Evolutionary conservation across 2,113 vertebrate species (phyloP), one percentile per base, ranked within the genome.

Genomic region (Zootoca vivipara): DNA sequence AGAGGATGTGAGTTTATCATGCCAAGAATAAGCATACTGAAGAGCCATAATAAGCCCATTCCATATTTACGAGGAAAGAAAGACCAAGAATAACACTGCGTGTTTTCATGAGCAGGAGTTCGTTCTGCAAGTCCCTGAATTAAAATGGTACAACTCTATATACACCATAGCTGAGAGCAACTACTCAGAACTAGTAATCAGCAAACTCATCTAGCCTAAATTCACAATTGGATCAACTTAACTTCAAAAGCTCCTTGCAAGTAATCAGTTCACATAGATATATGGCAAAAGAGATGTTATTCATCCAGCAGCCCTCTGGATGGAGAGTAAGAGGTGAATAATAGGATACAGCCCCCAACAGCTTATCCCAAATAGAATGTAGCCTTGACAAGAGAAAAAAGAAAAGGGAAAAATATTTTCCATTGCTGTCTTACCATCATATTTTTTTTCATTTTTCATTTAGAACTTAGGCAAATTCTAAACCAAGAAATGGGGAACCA

Each of bases 91-190:
- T 26, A 56, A 28, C 22, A 8, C 28, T 69, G 8, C 12, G 33
- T 86, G 33, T 86, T 56, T 56, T 13, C 15, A 7, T 15, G 42
- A 15, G 18, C 24, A 87, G 85, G 5, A 91, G 56, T 64, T 88
- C 72, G 67, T 82, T 18, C 24, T 13, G 40, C 18, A 46, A 30
- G 87, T 2, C 42, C 78, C 0, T 56, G 64, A 56, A 72, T 38
- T 86, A 92, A 92, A 87, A 52, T 56, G 58, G 18, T 67, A 92
- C 89, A 58, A 56, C 73, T 56, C 16, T 93, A 22, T 87, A 67
- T 9, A 33, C 70, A 78, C 22, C 35, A 87, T 10, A 73, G 35
- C 22, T 87, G 6, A 16, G 58, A 89, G 89, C 74, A 78, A n/a
- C 28, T 58, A 62, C 33, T 18, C 87, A 73, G 75, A 26, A 72